These are phyloP conservation scores for Atta colombica DNA, from an alignment of 1,140 invertebrate species.

Conservation along the genomic window DNA sequence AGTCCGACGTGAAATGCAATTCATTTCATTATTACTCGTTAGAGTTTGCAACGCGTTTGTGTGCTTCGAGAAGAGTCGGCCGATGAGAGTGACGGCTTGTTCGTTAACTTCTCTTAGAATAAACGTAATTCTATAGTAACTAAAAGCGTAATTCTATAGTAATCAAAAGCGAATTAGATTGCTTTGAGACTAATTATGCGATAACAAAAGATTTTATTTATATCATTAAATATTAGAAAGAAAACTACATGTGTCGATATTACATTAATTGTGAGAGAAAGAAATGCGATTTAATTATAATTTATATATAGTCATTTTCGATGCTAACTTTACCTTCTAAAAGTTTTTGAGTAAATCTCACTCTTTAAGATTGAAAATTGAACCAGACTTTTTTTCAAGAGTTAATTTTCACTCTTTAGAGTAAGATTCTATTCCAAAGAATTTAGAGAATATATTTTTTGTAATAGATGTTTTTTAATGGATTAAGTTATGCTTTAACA, in stretches of 20 bases:
- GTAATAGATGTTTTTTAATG: too few relatives aligned
- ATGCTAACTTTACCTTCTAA: too few relatives aligned
- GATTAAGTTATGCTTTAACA: too few relatives aligned
- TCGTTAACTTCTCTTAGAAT: conserved; percentile 9
- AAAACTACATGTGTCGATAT: neutral
- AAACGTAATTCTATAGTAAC: conserved; percentile 4
- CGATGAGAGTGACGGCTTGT: neutral
- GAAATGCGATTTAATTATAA: too few relatives aligned
- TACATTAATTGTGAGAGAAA: too few relatives aligned
- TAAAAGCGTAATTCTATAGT: conserved; percentile 1
- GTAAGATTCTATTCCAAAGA: too few relatives aligned
- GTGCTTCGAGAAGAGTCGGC: neutral
- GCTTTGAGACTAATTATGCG: neutral
- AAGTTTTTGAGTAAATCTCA: too few relatives aligned
- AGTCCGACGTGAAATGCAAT: conserved; percentile 59
- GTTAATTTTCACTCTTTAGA: too few relatives aligned
- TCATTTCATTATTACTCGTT: conserved; percentile 66
- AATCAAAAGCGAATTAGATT: neutral
- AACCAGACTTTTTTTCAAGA: too few relatives aligned
- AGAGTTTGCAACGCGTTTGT: conserved; percentile 20
- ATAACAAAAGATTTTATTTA: neutral
- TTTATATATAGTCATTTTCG: too few relatives aligned
- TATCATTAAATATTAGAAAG: neutral
- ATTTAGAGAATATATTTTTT: too few relatives aligned
- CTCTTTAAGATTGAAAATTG: too few relatives aligned